Percentiles rank a stretch among this genome's conserved stretches.
phyloP scores from a whole-genome alignment of 1,140 invertebrate species.

The Drosophila seguyi region DNA sequence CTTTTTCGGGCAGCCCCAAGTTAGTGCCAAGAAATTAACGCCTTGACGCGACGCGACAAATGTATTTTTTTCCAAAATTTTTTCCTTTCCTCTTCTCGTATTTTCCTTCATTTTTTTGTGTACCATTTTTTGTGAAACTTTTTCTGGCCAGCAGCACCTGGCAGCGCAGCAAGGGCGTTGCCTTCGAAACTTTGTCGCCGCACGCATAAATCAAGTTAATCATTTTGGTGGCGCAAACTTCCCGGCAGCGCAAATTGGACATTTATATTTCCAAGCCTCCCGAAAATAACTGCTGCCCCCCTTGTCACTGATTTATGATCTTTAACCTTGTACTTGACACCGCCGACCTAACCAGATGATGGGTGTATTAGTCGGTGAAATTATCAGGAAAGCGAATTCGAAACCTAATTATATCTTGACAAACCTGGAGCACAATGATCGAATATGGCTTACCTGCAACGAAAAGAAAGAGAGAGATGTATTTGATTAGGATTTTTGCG shows the following conservation, averaged over 20 bases:
- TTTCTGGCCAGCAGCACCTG: constrained; percentile 60
- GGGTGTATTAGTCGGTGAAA: constrained; percentile 57
- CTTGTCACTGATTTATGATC: constrained; percentile 62
- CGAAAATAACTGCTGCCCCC: constrained; percentile 18
- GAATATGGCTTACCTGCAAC: constrained; percentile 65
- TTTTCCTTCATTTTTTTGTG: constrained; percentile 41
- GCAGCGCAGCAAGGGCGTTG: constrained; percentile 21
- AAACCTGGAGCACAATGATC: constrained; percentile 8
- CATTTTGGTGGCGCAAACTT: constrained; percentile 63
- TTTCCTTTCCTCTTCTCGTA: constrained; percentile 1
- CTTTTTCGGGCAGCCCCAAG: constrained; percentile 56
- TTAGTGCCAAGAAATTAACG: constrained; percentile 77
- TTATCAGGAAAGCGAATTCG: constrained; percentile 25
- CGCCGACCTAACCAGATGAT: constrained; percentile 42
- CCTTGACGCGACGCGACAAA: constrained; percentile 53
- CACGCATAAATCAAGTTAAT: constrained; percentile 84
- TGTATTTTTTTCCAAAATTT: constrained; percentile 35
- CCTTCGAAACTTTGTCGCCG: constrained; percentile 70
- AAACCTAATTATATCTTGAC: constrained; percentile 1
- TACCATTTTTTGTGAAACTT: constrained; percentile 48
- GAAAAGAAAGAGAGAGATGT: constrained; percentile 41
- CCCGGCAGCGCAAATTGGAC: constrained; percentile 74
- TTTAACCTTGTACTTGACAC: constrained; percentile 67
- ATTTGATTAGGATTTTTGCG: constrained; percentile 57
- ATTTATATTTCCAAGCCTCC: constrained; percentile 71